These are phyloP conservation scores for Chrysolina oricalcia DNA, from an alignment of 2,888 invertebrate species.

Conservation along the genomic window DNA sequence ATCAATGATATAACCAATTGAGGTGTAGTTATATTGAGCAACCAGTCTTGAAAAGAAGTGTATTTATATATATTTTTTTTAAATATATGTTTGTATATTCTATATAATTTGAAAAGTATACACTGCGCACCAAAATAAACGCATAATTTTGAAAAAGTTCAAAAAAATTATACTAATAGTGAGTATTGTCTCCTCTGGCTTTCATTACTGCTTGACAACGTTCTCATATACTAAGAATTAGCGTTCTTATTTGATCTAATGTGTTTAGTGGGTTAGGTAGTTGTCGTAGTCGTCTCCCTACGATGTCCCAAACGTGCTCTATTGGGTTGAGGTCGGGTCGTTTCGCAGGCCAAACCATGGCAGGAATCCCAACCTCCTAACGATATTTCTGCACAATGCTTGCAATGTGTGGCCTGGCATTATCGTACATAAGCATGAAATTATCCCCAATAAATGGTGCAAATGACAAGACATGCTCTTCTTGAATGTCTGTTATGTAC, in stretches of 20 bases:
- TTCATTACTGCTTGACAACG: slow-evolving; percentile 19
- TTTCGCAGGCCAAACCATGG: slow-evolving; percentile 42
- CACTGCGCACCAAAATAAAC: too few species aligned
- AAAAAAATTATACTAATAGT: too few species aligned
- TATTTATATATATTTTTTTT: too few species aligned
- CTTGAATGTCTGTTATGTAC: too few species aligned
- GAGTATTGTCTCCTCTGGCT: slow-evolving; percentile 21
- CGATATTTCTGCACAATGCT: slow-evolving; percentile 40
- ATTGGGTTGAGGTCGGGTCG: slow-evolving; percentile 44
- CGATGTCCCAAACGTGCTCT: slow-evolving; percentile 41
- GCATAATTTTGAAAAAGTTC: too few species aligned
- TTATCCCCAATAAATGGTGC: slow-evolving; percentile 23
- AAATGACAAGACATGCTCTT: background rate
- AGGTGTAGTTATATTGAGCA: too few species aligned
- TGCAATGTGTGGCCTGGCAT: slow-evolving; percentile 32
- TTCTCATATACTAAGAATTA: slow-evolving; percentile 5
- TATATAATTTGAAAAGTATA: too few species aligned
- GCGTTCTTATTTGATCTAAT: slow-evolving; percentile 1
- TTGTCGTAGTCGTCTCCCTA: slow-evolving; percentile 33
- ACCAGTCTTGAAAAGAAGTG: too few species aligned
- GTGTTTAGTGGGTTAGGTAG: slow-evolving; percentile 22
- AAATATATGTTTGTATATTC: too few species aligned
- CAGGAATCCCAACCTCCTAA: slow-evolving; percentile 41
- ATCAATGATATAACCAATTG: too few species aligned
- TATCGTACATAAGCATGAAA: slow-evolving; percentile 35